Percentiles rank a stretch among this genome's conserved stretches.
These are phyloP conservation scores for Cataglyphis albicans DNA, from an alignment of 2,888 invertebrate species.

Conservation along the genomic window DNA sequence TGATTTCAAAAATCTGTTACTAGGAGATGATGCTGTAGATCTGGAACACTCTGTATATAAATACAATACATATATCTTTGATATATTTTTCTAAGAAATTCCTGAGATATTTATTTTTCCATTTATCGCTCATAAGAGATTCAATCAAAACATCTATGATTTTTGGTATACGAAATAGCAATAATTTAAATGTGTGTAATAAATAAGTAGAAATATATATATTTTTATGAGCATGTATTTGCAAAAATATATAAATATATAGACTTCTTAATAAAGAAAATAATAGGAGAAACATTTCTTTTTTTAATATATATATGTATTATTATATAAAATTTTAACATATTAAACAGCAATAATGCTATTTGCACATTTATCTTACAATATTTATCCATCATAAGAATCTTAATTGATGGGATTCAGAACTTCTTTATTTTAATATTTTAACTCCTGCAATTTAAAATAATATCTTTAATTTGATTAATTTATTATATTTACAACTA, in stretches of 20 bases:
- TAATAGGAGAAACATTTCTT: neutral
- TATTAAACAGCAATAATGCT: neutral
- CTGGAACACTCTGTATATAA: neutral
- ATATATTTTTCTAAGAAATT: neutral
- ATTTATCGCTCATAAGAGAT: neutral
- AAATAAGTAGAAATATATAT: neutral
- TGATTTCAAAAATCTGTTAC: no score
- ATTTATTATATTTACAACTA: neutral
- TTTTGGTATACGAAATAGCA: neutral
- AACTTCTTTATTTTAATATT: neutral
- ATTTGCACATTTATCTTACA: neutral
- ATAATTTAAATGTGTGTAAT: neutral
- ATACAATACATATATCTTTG: conserved; percentile 14
- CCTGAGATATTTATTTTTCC: neutral
- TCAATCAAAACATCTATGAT: neutral
- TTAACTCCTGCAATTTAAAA: neutral
- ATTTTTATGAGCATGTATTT: neutral
- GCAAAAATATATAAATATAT: neutral
- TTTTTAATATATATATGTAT: neutral
- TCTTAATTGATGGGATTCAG: neutral
- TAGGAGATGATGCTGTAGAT: no score
- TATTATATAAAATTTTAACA: neutral
- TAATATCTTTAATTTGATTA: neutral
- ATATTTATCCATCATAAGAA: neutral
- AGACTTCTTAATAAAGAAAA: neutral